phyloP scores from a whole-genome alignment of 2,888 invertebrate species.

The Drosophila macrospina region DNA sequence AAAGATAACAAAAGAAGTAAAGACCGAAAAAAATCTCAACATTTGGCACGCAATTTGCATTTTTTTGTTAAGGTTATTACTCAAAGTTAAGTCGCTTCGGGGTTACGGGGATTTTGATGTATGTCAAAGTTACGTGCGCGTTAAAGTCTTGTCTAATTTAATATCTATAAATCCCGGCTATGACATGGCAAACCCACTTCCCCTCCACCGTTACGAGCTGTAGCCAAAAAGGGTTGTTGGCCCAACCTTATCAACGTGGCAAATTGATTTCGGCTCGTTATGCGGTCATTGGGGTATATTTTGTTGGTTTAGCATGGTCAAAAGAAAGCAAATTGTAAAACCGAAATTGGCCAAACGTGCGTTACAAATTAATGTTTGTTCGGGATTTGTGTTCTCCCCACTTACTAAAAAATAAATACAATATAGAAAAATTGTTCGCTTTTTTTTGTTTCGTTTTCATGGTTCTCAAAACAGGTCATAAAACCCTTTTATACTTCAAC shows the following conservation, averaged over 20 bases:
- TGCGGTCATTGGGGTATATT: conserved; percentile 81
- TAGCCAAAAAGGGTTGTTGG: conserved; percentile 37
- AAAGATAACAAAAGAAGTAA: conserved; percentile 9
- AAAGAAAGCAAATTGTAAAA: conserved; percentile 71
- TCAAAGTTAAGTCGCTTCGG: conserved; percentile 63
- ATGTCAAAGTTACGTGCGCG: conserved; percentile 77
- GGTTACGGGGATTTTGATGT: conserved; percentile 67
- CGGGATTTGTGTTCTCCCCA: conserved; percentile 66
- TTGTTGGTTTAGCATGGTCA: conserved; percentile 73
- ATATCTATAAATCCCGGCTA: conserved; percentile 77
- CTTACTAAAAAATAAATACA: conserved; percentile 41
- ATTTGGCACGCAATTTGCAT: conserved; percentile 75
- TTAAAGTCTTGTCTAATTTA: conserved; percentile 76
- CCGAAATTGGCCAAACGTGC: conserved; percentile 81
- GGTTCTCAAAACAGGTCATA: conserved; percentile 73
- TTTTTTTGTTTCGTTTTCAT: conserved; percentile 36
- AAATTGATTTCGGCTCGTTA: conserved; percentile 81
- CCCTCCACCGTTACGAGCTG: not conserved
- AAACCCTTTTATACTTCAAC: conserved; percentile 81
- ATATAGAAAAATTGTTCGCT: conserved; percentile 35
- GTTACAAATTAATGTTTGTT: conserved; percentile 83
- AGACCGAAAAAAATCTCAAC: conserved; percentile 49
- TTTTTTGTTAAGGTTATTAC: conserved; percentile 49
- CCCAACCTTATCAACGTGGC: conserved; percentile 77
- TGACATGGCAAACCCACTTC: conserved; percentile 50